These are phyloP conservation scores for Synergus japonicus DNA, from an alignment of 2,888 invertebrate genomes.

Conservation along the genomic window DNA sequence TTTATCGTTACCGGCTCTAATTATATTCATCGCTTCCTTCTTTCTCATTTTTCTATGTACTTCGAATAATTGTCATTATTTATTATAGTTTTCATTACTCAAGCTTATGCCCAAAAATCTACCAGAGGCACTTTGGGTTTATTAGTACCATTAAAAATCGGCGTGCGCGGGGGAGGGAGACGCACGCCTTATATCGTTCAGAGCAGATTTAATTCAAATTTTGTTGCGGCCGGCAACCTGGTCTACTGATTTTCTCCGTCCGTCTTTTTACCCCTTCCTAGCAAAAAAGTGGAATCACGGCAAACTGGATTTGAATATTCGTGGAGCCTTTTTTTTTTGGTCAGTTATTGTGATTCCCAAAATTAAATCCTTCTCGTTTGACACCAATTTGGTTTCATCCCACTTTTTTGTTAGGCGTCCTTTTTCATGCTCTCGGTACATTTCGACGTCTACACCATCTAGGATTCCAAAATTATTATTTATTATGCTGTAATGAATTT, in stretches of 20 bases:
- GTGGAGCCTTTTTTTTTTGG: too few relatives aligned
- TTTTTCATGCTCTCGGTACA: constrained; percentile 7
- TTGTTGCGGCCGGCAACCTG: constrained; percentile 45
- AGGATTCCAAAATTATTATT: not conserved
- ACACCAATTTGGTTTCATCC: not conserved
- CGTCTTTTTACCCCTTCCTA: constrained; percentile 42
- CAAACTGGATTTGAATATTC: not conserved
- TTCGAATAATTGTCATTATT: constrained; percentile 50
- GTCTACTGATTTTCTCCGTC: constrained; percentile 52
- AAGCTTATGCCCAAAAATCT: constrained; percentile 78
- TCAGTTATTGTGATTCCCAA: not conserved
- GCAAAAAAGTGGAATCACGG: constrained; percentile 10
- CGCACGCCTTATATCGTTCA: constrained; percentile 42
- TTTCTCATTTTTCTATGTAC: constrained; percentile 42
- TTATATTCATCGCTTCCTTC: constrained; percentile 46
- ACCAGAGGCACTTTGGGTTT: constrained; percentile 78
- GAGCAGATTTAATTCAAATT: constrained; percentile 31
- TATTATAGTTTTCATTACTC: constrained; percentile 72
- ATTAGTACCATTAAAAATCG: constrained; percentile 77
- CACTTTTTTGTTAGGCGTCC: not conserved
- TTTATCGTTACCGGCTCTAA: constrained; percentile 47
- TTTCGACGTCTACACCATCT: not conserved
- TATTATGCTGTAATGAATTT: not conserved
- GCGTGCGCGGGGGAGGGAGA: constrained; percentile 71
- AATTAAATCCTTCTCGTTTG: too few relatives aligned